Evolutionary conservation across 2,797 vertebrate genomes (phyloP).

Genomic region (Sebastes flavidus): DNA sequence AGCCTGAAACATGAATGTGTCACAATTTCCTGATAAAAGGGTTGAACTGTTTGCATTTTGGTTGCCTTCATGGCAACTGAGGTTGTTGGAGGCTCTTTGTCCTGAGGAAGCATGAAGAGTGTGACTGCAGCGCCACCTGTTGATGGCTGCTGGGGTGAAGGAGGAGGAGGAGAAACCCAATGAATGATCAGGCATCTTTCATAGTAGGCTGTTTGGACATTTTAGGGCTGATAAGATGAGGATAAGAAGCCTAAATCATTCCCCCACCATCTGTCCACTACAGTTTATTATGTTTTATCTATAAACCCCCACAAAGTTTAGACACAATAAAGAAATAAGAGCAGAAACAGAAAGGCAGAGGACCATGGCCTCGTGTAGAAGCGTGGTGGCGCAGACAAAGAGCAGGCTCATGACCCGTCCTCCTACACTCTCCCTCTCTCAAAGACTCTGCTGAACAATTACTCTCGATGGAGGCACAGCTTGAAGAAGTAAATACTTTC

Average conservation of each 20-base stretch:
- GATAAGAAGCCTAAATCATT: conserved; percentile 16
- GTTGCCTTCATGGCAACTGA: neutral
- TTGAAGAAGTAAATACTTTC: conserved; percentile 36
- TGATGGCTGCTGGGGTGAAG: conserved; percentile 7
- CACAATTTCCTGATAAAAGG: conserved; percentile 15
- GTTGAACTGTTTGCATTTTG: neutral
- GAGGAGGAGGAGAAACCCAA: neutral
- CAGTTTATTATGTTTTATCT: conserved; percentile 12
- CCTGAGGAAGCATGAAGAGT: conserved; percentile 29
- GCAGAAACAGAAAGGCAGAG: conserved; percentile 14
- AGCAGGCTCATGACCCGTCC: conserved; percentile 59
- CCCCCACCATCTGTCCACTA: conserved; percentile 16
- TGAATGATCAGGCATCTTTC: neutral
- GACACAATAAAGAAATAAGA: neutral
- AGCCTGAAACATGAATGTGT: conserved; percentile 27
- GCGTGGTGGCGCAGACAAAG: conserved; percentile 60
- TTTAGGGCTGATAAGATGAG: conserved; percentile 15
- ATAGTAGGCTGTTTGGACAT: conserved; percentile 6
- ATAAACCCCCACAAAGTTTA: neutral
- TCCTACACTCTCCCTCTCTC: conserved; percentile 63
- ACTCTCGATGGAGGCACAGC: conserved; percentile 15
- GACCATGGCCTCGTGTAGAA: conserved; percentile 11
- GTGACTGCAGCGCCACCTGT: conserved; percentile 75
- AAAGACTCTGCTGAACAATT: conserved; percentile 45
- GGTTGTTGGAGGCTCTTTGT: conserved; percentile 53